Percentiles rank a stretch among this genome's conserved stretches.
phyloP scores from a whole-genome alignment of 2,797 vertebrate species.

The Artibeus jamaicensis region DNA sequence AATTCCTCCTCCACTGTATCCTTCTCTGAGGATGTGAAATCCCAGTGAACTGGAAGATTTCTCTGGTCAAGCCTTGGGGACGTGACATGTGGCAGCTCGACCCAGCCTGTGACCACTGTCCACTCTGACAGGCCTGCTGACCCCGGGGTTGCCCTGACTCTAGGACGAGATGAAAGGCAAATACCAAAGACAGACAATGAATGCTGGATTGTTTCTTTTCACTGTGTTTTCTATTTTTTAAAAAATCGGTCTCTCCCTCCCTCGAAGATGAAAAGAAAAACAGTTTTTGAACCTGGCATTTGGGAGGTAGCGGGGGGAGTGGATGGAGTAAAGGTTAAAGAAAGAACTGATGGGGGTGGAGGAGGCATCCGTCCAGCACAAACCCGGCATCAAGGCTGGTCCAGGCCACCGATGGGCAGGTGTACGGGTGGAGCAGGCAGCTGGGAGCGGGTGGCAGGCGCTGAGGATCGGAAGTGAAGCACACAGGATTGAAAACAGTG shows the following conservation, averaged over 20 bases:
- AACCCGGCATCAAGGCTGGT: rapidly evolving
- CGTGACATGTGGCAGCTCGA: rapidly evolving
- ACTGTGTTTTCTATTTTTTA: background rate
- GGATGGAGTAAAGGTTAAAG: background rate
- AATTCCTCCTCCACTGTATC: background rate
- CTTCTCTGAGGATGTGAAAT: background rate
- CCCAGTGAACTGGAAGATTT: background rate
- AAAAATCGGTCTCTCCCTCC: background rate
- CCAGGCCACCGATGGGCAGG: rapidly evolving
- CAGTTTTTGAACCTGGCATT: background rate
- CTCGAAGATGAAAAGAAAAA: background rate
- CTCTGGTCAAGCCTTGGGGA: no score
- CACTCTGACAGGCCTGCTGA: background rate
- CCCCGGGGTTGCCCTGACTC: background rate
- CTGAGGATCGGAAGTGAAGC: background rate
- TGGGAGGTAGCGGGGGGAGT: background rate
- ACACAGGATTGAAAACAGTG: background rate
- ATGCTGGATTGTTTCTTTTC: background rate
- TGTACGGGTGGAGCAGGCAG: background rate
- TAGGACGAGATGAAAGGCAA: background rate
- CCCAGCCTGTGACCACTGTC: rapidly evolving
- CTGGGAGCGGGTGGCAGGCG: background rate
- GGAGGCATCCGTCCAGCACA: rapidly evolving
- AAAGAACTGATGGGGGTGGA: rapidly evolving
- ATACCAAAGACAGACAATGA: background rate